These are phyloP conservation scores for Dendrolimus pini DNA, from an alignment of 2,888 invertebrate species.

Conservation along the genomic window DNA sequence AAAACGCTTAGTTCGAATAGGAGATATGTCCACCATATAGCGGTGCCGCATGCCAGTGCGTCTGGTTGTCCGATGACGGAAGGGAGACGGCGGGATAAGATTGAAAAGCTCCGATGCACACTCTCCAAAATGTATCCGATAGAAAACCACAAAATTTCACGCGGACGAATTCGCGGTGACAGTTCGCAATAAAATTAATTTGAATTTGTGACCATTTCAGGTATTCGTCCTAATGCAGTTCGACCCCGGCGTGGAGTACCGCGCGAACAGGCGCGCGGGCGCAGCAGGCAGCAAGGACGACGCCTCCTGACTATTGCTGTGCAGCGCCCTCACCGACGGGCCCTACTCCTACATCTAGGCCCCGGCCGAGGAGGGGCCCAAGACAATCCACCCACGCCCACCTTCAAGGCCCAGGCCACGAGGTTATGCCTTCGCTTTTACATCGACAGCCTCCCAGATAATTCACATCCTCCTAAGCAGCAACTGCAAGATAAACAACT, in stretches of 20 bases:
- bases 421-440: constrained; percentile 3
- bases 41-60: too few relatives aligned
- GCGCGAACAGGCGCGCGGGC: constrained; percentile 83
- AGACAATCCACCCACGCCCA: constrained; percentile 35
- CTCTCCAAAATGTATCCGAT: too few relatives aligned
- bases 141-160: too few relatives aligned
- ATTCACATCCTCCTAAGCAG: constrained; percentile 1
- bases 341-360: constrained; percentile 94
- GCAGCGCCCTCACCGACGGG: constrained; percentile 99
- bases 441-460: neutral
- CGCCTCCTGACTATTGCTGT: constrained; percentile 98
- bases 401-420: constrained; percentile 8
- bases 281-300: constrained; percentile 84
- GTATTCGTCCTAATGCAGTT: constrained; percentile 99
- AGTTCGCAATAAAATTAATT: neutral
- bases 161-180: too few relatives aligned
- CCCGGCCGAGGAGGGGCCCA: constrained; percentile 23
- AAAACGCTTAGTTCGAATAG: too few relatives aligned
- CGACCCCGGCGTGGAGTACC: constrained; percentile 98
- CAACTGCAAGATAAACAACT: too few relatives aligned
- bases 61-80: too few relatives aligned
- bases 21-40: too few relatives aligned
- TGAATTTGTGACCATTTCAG: constrained; percentile 57
- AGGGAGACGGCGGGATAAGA: too few relatives aligned
- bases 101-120: too few relatives aligned